Conservation (phyloP, 2,113 vertebrate species). For the Polypterus senegalus region DNA sequence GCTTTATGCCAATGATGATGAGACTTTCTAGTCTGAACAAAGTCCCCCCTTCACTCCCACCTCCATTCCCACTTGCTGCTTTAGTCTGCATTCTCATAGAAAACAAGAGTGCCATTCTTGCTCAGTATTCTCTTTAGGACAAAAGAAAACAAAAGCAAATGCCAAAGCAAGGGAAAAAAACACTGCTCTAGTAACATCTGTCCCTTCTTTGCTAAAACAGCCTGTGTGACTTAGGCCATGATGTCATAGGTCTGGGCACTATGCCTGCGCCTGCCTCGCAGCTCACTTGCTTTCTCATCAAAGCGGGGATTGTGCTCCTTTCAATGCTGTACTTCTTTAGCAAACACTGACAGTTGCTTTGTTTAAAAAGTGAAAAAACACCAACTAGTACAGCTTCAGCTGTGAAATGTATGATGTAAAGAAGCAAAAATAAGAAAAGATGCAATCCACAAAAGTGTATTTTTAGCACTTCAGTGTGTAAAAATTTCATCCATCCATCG, state of each 20-base stretch:
- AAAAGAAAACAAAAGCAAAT: conserved; percentile 2
- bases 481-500: too few species aligned
- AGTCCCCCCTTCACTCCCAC: background rate
- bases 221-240: conserved; percentile 28
- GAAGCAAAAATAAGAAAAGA: background rate
- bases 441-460: background rate
- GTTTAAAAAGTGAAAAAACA: conserved; percentile 13
- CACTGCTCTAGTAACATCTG: conserved; percentile 11
- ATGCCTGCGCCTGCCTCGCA: conserved; percentile 11
- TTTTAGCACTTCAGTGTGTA: too few species aligned
- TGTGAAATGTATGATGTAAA: conserved; percentile 2
- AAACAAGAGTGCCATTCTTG: conserved; percentile 21
- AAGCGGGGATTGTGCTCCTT: conserved; percentile 16
- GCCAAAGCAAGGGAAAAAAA: background rate
- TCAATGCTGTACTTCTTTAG: conserved; percentile 11
- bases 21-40: too few species aligned
- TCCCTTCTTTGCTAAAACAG: conserved; percentile 14
- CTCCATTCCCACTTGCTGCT: conserved; percentile 2
- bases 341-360: conserved; percentile 10
- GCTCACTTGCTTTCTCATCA: conserved; percentile 9
- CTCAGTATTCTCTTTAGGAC: conserved; percentile 7
- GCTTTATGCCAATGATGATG: too few species aligned
- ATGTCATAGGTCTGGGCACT: conserved; percentile 25
- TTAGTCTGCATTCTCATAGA: conserved; percentile 3
- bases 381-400: conserved; percentile 3